phyloP scores from a whole-genome alignment of 1,140 invertebrate genomes.

The Penaeus indicus region DNA sequence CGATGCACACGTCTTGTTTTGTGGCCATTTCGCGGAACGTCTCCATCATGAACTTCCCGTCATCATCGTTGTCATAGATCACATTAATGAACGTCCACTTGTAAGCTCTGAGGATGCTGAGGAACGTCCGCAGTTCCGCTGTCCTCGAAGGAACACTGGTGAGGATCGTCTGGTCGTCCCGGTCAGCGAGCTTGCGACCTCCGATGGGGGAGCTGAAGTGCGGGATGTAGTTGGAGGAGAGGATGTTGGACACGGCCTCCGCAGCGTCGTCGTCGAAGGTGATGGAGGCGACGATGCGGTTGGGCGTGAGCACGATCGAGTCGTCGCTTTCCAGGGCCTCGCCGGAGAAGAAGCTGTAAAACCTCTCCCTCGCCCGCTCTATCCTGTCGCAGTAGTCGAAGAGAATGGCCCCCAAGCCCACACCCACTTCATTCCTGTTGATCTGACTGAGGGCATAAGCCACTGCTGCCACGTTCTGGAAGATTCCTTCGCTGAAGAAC shows the following conservation, averaged over 20 bases:
- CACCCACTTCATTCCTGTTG: conserved; percentile 67
- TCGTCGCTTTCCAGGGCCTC: conserved; percentile 63
- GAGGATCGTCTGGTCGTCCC: conserved; percentile 56
- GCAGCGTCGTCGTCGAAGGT: conserved; percentile 69
- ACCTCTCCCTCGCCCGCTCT: conserved; percentile 67
- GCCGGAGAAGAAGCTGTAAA: conserved; percentile 70
- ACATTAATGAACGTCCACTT: conserved; percentile 63
- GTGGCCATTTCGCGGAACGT: conserved; percentile 53
- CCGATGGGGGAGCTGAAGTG: conserved; percentile 70
- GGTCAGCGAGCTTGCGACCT: conserved; percentile 49
- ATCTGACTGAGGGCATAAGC: conserved; percentile 67
- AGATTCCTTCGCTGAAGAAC: conserved; percentile 65
- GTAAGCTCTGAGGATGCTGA: conserved; percentile 51
- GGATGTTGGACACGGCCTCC: conserved; percentile 66
- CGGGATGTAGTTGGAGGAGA: conserved; percentile 71
- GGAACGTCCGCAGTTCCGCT: conserved; percentile 56
- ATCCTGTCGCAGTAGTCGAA: conserved; percentile 68
- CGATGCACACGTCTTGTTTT: conserved; percentile 60
- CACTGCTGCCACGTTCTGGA: conserved; percentile 67
- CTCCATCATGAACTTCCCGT: conserved; percentile 58
- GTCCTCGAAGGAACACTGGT: conserved; percentile 63
- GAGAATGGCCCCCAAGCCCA: conserved; percentile 68
- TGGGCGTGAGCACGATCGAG: conserved; percentile 62
- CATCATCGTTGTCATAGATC: conserved; percentile 62
- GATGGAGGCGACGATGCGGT: conserved; percentile 68